Conservation (phyloP, 2,797 vertebrate genomes). For the Buceros bicornis region DNA sequence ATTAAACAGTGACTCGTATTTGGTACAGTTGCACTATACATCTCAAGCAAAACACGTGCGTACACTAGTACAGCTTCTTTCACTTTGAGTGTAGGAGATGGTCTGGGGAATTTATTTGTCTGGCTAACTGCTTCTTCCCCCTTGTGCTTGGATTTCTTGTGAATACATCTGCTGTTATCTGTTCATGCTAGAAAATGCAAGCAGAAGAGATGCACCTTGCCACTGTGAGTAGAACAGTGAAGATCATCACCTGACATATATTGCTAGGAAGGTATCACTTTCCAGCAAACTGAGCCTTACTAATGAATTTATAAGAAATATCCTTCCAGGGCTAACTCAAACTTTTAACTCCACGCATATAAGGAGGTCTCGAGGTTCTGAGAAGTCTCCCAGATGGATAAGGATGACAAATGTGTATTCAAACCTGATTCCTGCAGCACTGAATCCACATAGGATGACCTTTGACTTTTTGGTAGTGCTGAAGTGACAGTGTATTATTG, state of each 20-base stretch:
- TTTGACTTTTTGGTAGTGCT: constrained; percentile 11
- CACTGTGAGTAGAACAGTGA: not conserved
- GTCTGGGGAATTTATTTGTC: not conserved
- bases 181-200: not conserved
- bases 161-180: not conserved
- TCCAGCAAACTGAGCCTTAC: not conserved
- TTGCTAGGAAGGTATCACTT: not conserved
- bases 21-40: not conserved
- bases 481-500: not conserved
- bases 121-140: not conserved
- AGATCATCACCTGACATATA: not conserved
- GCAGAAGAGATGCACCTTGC: not conserved
- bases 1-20: not conserved
- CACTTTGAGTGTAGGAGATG: not conserved
- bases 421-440: not conserved
- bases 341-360: not conserved
- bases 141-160: not conserved
- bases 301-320: not conserved
- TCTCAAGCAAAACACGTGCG: not conserved
- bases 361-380: not conserved
- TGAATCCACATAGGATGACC: not conserved
- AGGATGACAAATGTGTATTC: not conserved
- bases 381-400: not conserved
- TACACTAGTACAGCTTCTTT: not conserved
- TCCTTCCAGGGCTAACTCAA: not conserved